Evolutionary conservation across 2,797 vertebrate genomes (phyloP), one percentile per base, ranked within the genome.

Genomic region (Leuciscus waleckii): DNA sequence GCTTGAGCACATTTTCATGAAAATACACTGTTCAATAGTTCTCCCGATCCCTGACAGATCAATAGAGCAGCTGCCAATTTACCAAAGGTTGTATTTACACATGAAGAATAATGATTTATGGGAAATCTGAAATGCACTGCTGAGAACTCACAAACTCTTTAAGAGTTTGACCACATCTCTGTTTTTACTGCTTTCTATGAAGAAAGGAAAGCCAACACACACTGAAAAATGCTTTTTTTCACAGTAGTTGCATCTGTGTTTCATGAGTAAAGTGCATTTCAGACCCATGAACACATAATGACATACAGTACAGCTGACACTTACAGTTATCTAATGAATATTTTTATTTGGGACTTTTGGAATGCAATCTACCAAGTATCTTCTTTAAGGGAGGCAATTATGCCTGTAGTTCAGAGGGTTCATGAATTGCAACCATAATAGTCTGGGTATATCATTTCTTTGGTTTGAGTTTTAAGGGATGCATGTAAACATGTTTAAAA

Each of bases 51-150:
- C 5, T 35, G 19, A 39, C 43, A 46, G 26, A 76, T 84, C 51
- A 87, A 87, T 37, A 87, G 32, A 54, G 35, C 13, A 29, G 23
- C 39, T 76, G 80, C 75, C 85, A 83, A 35, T 65, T 76, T 51
- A 67, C 39, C 85, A 85, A 87, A 89, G 86, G 84, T 87, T 89
- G 16, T 81, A 68, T 89, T 84, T 80, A 78, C 83, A 77, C 56
- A 83, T 17, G 35, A 56, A 32, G 21, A 13, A 1, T 7, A 14
- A 17, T 49, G 26, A 85, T 85, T 89, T 89, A 83, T 35, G 8
- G 75, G 79, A 89, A 87, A 32, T 23, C 19, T n/a, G 32, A 39
- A 49, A 2, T n/a, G 32, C 7, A 41, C 7, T 2, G 17, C 7
- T 1, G 5, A 81, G 73, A 82, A 86, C 76, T 56, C 69, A 65